Conservation (phyloP, 2,113 vertebrate species). For the Carollia perspicillata region DNA sequence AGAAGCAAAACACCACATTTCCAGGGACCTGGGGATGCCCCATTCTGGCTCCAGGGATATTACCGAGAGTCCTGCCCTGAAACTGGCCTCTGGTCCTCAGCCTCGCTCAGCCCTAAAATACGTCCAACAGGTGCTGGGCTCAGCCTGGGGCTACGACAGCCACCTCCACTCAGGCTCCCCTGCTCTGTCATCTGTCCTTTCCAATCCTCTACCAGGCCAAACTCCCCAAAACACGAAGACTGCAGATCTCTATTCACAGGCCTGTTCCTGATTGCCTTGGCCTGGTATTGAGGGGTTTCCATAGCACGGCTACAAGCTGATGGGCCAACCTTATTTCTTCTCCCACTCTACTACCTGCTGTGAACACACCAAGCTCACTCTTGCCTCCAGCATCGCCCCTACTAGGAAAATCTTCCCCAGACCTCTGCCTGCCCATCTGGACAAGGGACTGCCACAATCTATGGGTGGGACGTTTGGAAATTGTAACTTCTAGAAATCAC, state of each 20-base stretch:
- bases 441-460: background rate
- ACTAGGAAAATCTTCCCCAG: background rate
- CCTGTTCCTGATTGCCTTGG: background rate
- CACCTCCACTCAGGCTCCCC: background rate
- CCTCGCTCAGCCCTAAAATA: background rate
- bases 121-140: background rate
- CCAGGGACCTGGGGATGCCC: background rate
- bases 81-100: background rate
- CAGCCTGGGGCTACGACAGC: background rate
- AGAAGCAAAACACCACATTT: background rate
- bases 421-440: background rate
- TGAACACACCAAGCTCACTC: no score
- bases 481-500: background rate
- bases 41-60: background rate
- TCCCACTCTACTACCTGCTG: background rate
- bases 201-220: background rate
- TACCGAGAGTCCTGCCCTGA: background rate
- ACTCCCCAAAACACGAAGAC: background rate
- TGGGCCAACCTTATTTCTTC: fast-evolving
- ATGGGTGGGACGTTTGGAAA: background rate
- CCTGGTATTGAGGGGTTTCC: background rate
- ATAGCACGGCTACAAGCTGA: fast-evolving
- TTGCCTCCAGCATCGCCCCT: background rate
- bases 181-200: background rate
- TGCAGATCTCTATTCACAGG: background rate